phyloP scores from a whole-genome alignment of 2,797 vertebrate genomes.

The Gambusia yucatana region DNA sequence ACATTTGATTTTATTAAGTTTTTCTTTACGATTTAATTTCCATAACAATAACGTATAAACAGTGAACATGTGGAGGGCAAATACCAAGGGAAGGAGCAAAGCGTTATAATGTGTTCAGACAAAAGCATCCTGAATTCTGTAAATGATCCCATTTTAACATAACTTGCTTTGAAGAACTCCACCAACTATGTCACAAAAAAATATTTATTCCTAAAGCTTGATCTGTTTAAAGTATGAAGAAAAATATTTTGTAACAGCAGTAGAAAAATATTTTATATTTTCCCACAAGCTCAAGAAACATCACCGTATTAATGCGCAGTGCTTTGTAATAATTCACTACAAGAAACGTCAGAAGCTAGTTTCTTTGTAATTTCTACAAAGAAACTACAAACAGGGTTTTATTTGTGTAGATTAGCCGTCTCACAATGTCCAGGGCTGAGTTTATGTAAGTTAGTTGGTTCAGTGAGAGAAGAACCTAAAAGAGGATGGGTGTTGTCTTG shows the following conservation, averaged over 20 bases:
- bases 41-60: neutral
- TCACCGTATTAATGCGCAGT: neutral
- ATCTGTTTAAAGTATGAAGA: neutral
- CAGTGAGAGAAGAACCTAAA: slow-evolving; percentile 14
- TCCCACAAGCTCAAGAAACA: neutral
- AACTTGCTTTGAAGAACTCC: neutral
- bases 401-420: neutral
- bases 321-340: neutral
- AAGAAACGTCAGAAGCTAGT: neutral
- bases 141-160: neutral
- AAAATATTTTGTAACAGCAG: neutral
- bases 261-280: neutral
- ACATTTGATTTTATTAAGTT: neutral
- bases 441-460: slow-evolving; percentile 54
- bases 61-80: neutral
- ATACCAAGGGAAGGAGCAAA: neutral
- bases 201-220: too few relatives aligned
- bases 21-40: neutral
- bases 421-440: slow-evolving; percentile 22
- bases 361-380: too few relatives aligned
- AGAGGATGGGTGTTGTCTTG: neutral
- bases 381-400: neutral
- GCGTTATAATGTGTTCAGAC: neutral
- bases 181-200: neutral
- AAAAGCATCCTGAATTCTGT: neutral